Evolutionary conservation across 2,888 invertebrate species (phyloP), one percentile per base, ranked within the genome.

Genomic region (Luperina nickerlii): DNA sequence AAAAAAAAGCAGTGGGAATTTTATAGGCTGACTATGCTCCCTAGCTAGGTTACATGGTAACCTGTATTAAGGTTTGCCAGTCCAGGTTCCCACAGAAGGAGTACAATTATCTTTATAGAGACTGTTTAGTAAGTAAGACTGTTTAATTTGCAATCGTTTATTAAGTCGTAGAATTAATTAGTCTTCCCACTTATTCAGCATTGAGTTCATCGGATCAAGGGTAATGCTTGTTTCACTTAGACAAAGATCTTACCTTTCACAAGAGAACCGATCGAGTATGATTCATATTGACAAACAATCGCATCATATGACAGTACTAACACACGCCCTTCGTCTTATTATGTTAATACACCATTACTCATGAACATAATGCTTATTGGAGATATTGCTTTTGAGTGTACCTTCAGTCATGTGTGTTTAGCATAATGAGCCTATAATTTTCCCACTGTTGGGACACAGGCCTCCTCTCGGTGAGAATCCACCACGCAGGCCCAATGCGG

Each of bases 291-390:
- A 80, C 89, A 82, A 85, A 90, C 89, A 88, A 89, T 87, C 74
- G 77, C 72, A 60, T 69, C 85, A 76, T 76, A 88, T 85, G 87
- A 70, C 85, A 71, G 78, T 54, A 67, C 85, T 18, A 27, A 81
- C 74, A 85, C 1, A 80, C 82, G 91, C 90, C 93, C 93, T 93
- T 93, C 91, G 92, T 92, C 93, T 89, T 86, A 83, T 90, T 93
- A 92, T 93, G 91, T 79, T 90, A 92, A 92, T 92, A 82, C 18
- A 13, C 65, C 65, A 83, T 91, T 91, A 90, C 88, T 90, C 89
- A 91, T 84, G 69, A 74, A n/a, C 62, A 27, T 81, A 51, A 24
- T 76, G 57, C 38, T 68, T 87, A 89, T 88, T 88, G 83, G 76
- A 77, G 42, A 70, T 69, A 63, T 83, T 57, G 68, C 11, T 54